Evolutionary conservation across 2,797 vertebrate species (phyloP).

Genomic region (Schizopygopsis malacanthus): DNA sequence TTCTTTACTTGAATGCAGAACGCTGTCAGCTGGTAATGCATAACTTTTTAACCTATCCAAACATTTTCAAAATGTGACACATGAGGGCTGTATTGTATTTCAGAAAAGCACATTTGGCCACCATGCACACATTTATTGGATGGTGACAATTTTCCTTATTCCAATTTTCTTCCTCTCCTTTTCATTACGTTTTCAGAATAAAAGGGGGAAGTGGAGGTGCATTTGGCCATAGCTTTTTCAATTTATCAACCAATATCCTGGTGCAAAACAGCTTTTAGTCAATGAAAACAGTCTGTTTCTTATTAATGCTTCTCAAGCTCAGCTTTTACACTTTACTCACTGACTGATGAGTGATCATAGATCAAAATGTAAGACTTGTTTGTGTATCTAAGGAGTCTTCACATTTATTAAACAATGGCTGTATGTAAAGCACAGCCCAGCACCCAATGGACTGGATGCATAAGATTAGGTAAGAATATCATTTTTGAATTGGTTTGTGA

Average conservation of each 20-base stretch:
- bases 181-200: not conserved
- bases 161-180: not conserved
- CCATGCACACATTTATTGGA: conserved; percentile 34
- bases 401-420: not conserved
- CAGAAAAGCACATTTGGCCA: conserved; percentile 25
- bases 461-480: not conserved
- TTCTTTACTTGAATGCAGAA: not conserved
- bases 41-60: not conserved
- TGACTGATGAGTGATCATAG: not conserved
- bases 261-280: conserved; percentile 37
- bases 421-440: not conserved
- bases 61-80: not conserved
- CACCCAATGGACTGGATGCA: not conserved
- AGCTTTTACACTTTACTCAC: conserved; percentile 13
- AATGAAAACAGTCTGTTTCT: conserved; percentile 12
- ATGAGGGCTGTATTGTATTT: conserved; percentile 23
- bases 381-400: not conserved
- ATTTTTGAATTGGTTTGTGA: not conserved
- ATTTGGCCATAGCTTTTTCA: not conserved
- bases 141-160: not conserved
- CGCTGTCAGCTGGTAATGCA: not conserved
- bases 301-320: conserved; percentile 13
- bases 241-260: conserved; percentile 6
- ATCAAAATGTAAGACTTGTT: conserved; percentile 10
- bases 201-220: not conserved